phyloP scores from a whole-genome alignment of 2,888 invertebrate species.

The Eupithecia vulgata region DNA sequence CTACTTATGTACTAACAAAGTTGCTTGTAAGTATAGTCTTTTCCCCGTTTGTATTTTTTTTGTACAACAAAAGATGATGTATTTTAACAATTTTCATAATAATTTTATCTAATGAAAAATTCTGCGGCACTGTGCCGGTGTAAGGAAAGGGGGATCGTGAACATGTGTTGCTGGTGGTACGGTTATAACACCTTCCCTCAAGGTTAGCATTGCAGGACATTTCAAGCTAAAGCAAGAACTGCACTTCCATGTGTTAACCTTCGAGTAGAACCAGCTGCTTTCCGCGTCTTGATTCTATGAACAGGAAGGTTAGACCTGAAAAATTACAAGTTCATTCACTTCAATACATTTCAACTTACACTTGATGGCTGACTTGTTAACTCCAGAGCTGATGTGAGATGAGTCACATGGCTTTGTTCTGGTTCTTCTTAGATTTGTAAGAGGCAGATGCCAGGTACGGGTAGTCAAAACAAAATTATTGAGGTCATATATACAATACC shows the following conservation, averaged over 20 bases:
- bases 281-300: conserved; percentile 1
- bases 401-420: not conserved
- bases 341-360: not conserved
- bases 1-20: no score
- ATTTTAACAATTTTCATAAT: not conserved
- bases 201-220: not conserved
- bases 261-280: not conserved
- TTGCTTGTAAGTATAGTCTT: no score
- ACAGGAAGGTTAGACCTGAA: not conserved
- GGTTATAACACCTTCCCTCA: not conserved
- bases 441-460: not conserved
- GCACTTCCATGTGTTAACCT: not conserved
- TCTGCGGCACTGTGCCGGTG: not conserved
- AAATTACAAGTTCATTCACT: not conserved
- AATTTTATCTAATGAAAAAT: not conserved
- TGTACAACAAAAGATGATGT: conserved; percentile 45
- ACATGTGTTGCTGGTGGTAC: not conserved
- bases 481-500: no score
- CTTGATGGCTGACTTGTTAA: not conserved
- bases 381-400: not conserved
- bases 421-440: not conserved
- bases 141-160: not conserved
- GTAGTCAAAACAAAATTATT: no score
- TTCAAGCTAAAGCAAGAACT: not conserved
- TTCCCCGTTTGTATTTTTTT: conserved; percentile 49